Base-by-base conservation (phyloP, 1,140 invertebrate species). In the Anoplophora glabripennis region DNA sequence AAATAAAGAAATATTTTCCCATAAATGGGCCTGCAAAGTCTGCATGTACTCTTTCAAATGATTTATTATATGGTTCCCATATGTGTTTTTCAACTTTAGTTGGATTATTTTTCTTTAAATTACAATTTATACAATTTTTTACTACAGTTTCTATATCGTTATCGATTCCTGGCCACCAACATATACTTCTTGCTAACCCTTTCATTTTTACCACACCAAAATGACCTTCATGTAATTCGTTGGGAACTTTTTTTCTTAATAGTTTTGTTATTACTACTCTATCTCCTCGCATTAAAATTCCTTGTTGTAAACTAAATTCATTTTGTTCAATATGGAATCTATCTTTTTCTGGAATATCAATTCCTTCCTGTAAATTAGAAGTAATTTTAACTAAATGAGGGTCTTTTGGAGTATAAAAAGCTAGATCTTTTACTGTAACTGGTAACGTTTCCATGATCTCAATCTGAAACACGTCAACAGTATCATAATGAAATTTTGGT, bases 1-100 rank as follows among this genome's bases (percentile, higher is more conserved):
- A 9, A 10, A 71, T 53, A 4, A 71, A 53, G 48, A 61, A 65
- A 11, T 46, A 60, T 28, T 68, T 54, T 37, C 57, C 55, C 14
- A 59, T 42, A 51, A 72, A 72, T 34, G 68, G 69, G 10, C 71
- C 72, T 21, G n/a, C 8, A 34, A 21, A 51, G 34, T 51, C 48
- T 2, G 12, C 11, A 51, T 51, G 33, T 36, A 51, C 15, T 28
- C 48, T 28, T n/a, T 51, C 18, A 4, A 11, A 28, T 34, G 15
- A 4, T 34, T 38, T 8, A 7, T 34, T 34, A 34, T 18, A 11
- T 5, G 5, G 11, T 12, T 51, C 15, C 17, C 48, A 51, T 4
- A 17, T 1, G 10, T 34, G 4, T 51, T 34, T 9, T 51, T 5
- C 2, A 41, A 7, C 7, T 41, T 41, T 41, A 3, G 2, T 4